These are phyloP conservation scores for Ctenomys sociabilis DNA, from an alignment of 2,113 vertebrate species.

Conservation along the genomic window DNA sequence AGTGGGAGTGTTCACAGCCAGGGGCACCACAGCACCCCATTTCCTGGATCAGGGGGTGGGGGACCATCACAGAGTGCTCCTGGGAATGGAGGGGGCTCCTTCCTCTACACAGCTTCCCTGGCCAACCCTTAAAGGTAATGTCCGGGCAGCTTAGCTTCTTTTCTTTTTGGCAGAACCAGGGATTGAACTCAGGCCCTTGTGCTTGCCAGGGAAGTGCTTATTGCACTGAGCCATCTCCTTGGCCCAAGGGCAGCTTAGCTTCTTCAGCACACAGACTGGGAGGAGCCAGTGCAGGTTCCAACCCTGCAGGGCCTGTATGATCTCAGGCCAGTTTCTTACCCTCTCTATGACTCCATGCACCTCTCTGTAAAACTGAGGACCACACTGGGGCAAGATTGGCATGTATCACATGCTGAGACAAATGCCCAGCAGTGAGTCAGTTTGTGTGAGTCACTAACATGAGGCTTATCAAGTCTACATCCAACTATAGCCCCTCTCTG, in stretches of 20 bases:
- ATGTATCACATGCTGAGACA: background rate
- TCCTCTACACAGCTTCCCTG: background rate
- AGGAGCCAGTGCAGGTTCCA: background rate
- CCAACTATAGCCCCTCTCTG: background rate
- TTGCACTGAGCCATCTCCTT: no score
- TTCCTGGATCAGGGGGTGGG: no score
- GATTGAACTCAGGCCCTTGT: no score
- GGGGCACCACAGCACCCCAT: background rate
- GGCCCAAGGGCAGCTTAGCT: background rate
- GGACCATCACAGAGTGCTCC: background rate
- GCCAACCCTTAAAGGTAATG: accelerated
- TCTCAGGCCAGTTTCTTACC: background rate
- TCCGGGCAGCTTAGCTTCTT: background rate
- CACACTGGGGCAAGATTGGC: background rate
- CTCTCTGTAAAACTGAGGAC: background rate
- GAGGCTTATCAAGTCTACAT: background rate
- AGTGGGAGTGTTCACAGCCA: background rate
- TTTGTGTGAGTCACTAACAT: no score
- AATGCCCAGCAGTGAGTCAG: background rate
- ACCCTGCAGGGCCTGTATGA: background rate
- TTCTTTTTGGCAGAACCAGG: no score
- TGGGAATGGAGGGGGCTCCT: background rate
- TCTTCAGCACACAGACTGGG: background rate
- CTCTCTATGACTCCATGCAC: background rate
- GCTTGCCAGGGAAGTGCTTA: no score